Evolutionary conservation across 1,140 invertebrate genomes (phyloP).

Genomic region (Propsilocerus akamusi): DNA sequence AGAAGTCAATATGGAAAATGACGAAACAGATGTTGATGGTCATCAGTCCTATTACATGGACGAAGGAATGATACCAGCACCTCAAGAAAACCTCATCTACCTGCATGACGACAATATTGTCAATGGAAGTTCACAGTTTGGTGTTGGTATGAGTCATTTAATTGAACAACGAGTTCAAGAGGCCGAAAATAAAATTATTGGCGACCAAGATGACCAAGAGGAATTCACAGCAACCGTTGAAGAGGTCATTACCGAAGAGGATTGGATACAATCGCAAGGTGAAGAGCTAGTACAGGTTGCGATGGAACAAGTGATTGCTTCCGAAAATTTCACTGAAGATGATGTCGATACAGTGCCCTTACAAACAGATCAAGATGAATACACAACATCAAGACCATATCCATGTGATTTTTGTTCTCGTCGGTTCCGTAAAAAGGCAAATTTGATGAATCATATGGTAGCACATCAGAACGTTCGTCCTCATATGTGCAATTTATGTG

Average conservation of each 20-base stretch:
- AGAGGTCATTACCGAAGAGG: slow-evolving; percentile 51
- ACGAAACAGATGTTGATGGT: slow-evolving; percentile 30
- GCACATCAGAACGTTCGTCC: slow-evolving; percentile 61
- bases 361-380: slow-evolving; percentile 63
- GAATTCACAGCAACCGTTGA: slow-evolving; percentile 52
- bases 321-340: slow-evolving; percentile 30
- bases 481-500: slow-evolving; percentile 58
- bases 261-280: slow-evolving; percentile 48
- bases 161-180: slow-evolving; percentile 22
- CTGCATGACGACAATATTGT: slow-evolving; percentile 8
- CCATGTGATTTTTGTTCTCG: slow-evolving; percentile 70
- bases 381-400: slow-evolving; percentile 59
- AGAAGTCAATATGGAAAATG: slow-evolving; percentile 15
- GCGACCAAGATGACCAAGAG: slow-evolving; percentile 34
- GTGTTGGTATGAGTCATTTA: slow-evolving; percentile 26
- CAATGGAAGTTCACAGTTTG: slow-evolving; percentile 21
- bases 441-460: slow-evolving; percentile 67
- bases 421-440: slow-evolving; percentile 61
- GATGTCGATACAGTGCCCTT: slow-evolving; percentile 54
- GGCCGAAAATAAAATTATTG: slow-evolving; percentile 7
- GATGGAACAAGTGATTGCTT: slow-evolving; percentile 35
- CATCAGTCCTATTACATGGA: slow-evolving; percentile 27
- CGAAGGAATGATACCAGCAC: slow-evolving; percentile 24
- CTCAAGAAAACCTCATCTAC: slow-evolving; percentile 15
- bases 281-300: slow-evolving; percentile 50